A percentile compares a stretch with the other conserved stretches of the same genome.
phyloP scores from a whole-genome alignment of 1,140 invertebrate genomes.

The Pogonus chalceus region DNA sequence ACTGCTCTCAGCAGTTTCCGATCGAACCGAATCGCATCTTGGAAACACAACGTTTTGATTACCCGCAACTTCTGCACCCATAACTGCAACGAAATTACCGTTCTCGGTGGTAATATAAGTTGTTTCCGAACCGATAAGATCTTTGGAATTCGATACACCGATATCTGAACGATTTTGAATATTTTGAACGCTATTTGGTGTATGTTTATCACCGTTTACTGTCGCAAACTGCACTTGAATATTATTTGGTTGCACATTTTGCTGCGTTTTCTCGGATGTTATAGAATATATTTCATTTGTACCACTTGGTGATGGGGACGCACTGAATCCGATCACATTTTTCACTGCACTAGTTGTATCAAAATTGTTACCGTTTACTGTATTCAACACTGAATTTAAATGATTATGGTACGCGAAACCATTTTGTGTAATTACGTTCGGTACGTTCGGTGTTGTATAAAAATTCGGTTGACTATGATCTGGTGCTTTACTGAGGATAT shows the following conservation, averaged over 20 bases:
- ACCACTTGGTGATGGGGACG: not conserved
- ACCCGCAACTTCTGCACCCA: constrained; percentile 16
- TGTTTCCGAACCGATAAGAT: not conserved
- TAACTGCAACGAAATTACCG: constrained; percentile 15
- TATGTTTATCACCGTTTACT: not conserved
- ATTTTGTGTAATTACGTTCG: constrained; percentile 25
- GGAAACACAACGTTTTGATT: constrained; percentile 14
- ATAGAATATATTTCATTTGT: not conserved
- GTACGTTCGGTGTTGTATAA: constrained; percentile 17
- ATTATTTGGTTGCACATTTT: constrained; percentile 9
- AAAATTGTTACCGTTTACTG: constrained; percentile 4
- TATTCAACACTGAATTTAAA: not conserved
- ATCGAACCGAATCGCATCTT: constrained; percentile 37
- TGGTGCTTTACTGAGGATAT: constrained; percentile 19
- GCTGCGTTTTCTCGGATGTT: constrained; percentile 1
- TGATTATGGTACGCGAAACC: constrained; percentile 17
- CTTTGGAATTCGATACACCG: too few species aligned
- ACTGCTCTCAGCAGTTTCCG: constrained; percentile 37
- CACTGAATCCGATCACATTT: constrained; percentile 8
- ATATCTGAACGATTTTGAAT: too few species aligned
- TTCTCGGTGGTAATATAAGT: not conserved
- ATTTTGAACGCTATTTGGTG: too few species aligned
- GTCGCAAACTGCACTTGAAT: not conserved
- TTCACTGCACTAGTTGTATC: not conserved
- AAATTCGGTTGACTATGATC: constrained; percentile 13